A percentile compares a stretch with the other conserved stretches of the same genome.
Evolutionary conservation across 2,888 invertebrate species (phyloP).

Genomic region (Pyrocoelia pectoralis): DNA sequence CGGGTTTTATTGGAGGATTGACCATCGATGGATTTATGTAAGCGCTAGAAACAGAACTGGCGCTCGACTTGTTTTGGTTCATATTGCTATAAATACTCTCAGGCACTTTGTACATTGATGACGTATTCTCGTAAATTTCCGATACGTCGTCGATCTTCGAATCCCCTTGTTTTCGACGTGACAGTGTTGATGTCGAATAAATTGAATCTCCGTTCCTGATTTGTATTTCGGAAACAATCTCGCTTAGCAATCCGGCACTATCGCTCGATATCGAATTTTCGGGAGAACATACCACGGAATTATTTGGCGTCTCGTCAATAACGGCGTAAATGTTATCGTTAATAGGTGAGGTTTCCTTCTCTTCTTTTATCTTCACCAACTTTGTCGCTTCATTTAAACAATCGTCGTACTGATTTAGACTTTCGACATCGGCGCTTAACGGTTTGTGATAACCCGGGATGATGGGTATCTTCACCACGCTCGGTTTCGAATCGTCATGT

Average conservation of each 20-base stretch:
- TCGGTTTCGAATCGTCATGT: slow-evolving; percentile 43
- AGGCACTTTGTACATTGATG: slow-evolving; percentile 65
- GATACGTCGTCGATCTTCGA: slow-evolving; percentile 53
- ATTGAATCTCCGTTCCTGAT: slow-evolving; percentile 87
- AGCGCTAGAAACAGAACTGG: slow-evolving; percentile 72
- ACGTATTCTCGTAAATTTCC: slow-evolving; percentile 70
- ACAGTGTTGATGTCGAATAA: slow-evolving; percentile 79
- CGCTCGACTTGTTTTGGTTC: slow-evolving; percentile 66
- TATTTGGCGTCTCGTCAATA: slow-evolving; percentile 78
- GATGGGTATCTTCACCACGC: slow-evolving; percentile 56
- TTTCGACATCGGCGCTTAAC: slow-evolving; percentile 53
- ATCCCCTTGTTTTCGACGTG: slow-evolving; percentile 68
- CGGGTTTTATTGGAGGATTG: slow-evolving; percentile 66
- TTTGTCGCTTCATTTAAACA: slow-evolving; percentile 72
- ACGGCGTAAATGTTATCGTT: slow-evolving; percentile 86
- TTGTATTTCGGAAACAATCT: slow-evolving; percentile 89
- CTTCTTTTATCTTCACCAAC: slow-evolving; percentile 69
- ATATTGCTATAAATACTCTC: slow-evolving; percentile 73
- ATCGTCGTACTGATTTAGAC: slow-evolving; percentile 76
- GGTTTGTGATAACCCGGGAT: slow-evolving; percentile 67
- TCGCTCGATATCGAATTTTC: slow-evolving; percentile 67
- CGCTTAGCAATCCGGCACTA: slow-evolving; percentile 81
- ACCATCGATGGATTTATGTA: slow-evolving; percentile 77
- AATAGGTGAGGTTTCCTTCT: slow-evolving; percentile 63
- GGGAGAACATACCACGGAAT: slow-evolving; percentile 51